Percentiles rank a stretch among this genome's conserved stretches.
These are phyloP conservation scores for Leucoraja erinaceus DNA, from an alignment of 2,113 vertebrate genomes.

Conservation along the genomic window DNA sequence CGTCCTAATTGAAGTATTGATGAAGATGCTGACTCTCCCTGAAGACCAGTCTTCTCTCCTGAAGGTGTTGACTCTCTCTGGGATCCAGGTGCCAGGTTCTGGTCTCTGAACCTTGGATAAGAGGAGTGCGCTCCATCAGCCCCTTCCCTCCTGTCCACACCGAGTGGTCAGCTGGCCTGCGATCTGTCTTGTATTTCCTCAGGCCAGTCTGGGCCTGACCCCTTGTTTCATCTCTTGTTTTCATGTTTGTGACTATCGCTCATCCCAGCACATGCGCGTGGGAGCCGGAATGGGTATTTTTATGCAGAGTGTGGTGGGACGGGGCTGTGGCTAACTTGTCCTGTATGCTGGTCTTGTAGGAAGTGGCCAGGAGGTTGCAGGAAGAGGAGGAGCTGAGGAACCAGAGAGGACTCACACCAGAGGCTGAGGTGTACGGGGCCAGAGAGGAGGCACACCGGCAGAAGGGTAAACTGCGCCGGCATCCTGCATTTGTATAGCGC, in stretches of 20 bases:
- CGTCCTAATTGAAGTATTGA: too few species aligned
- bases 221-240: not conserved
- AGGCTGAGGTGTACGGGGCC: constrained; percentile 43
- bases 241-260: not conserved
- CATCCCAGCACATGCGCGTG: not conserved
- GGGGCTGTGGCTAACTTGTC: not conserved
- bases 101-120: too few species aligned
- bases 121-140: not conserved
- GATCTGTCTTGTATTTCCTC: too few species aligned
- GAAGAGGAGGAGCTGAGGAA: constrained; percentile 58
- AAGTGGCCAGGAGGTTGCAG: constrained; percentile 64
- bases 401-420: constrained; percentile 41
- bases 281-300: not conserved
- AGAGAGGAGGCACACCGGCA: not conserved
- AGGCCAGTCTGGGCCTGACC: not conserved
- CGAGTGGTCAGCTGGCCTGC: not conserved
- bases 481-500: too few species aligned
- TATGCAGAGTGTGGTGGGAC: not conserved
- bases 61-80: not conserved
- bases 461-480: constrained; percentile 47
- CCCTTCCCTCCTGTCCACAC: not conserved
- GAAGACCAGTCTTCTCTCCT: not conserved
- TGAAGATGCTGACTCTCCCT: not conserved
- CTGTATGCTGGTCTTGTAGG: constrained; percentile 46
- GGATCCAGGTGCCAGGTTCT: not conserved